phyloP scores from a whole-genome alignment of 2,113 vertebrate genomes.

The Ascaphus truei region DNA sequence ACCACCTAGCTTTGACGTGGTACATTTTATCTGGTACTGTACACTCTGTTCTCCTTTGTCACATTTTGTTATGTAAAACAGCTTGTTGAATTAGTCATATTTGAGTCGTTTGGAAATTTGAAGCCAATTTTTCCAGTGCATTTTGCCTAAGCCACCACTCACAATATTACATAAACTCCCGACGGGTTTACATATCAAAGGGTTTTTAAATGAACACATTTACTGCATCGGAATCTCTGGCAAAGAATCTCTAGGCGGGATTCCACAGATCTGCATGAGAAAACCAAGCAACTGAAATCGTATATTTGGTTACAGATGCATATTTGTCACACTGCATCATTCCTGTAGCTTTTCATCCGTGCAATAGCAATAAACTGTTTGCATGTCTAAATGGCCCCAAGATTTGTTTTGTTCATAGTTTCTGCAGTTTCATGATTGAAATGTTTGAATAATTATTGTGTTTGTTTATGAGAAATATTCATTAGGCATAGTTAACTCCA shows the following conservation, averaged over 20 bases:
- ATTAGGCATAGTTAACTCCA: too few relatives aligned
- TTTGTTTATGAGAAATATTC: too few relatives aligned
- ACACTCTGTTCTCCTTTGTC: not conserved
- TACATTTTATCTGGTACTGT: not conserved
- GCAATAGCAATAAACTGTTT: too few relatives aligned
- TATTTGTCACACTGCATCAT: too few relatives aligned
- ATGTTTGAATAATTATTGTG: too few relatives aligned
- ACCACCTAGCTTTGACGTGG: slow-evolving; percentile 25
- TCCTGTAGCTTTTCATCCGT: too few relatives aligned
- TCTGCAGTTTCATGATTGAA: too few relatives aligned
- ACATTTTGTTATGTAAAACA: slow-evolving; percentile 19
- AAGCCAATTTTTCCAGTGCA: slow-evolving; percentile 40
- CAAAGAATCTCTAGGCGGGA: slow-evolving; percentile 50
- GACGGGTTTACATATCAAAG: slow-evolving; percentile 18
- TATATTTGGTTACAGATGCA: too few relatives aligned
- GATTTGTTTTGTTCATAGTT: too few relatives aligned
- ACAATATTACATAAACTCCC: slow-evolving; percentile 46
- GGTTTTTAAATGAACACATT: slow-evolving; percentile 43
- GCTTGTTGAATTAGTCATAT: slow-evolving; percentile 47
- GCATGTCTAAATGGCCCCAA: too few relatives aligned
- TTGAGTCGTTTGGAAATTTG: slow-evolving; percentile 30
- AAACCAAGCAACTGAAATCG: slow-evolving; percentile 41
- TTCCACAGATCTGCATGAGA: slow-evolving; percentile 35
- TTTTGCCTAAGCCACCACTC: slow-evolving; percentile 40
- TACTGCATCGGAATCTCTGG: slow-evolving; percentile 48